phyloP scores from a whole-genome alignment of 2,113 vertebrate genomes.

The Pyrgilauda ruficollis region DNA sequence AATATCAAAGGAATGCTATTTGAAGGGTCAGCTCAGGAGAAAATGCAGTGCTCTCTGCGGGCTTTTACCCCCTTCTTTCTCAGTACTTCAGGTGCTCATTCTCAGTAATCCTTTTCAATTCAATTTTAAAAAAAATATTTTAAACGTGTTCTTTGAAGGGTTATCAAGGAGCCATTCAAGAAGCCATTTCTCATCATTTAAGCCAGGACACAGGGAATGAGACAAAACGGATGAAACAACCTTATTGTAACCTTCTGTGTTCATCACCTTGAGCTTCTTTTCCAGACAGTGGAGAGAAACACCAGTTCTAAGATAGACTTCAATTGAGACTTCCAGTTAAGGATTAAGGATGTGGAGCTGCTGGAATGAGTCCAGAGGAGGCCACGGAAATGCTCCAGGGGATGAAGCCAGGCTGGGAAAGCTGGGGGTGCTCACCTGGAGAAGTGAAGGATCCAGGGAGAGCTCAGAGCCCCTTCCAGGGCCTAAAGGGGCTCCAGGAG shows the following conservation, averaged over 20 bases:
- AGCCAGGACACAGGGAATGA: neutral
- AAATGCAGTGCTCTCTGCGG: fast-evolving
- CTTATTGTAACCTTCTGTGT: neutral
- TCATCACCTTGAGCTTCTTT: neutral
- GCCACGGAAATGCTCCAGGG: fast-evolving
- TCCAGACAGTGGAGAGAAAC: neutral
- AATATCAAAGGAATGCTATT: neutral
- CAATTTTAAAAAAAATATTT: too few species aligned
- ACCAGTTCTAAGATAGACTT: neutral
- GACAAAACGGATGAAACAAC: fast-evolving
- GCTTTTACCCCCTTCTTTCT: fast-evolving
- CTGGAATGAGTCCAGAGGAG: neutral
- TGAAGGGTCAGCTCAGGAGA: neutral
- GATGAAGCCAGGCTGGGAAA: neutral
- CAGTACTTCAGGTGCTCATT: neutral
- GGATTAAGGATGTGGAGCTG: neutral
- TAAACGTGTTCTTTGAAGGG: neutral
- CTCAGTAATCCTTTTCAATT: neutral
- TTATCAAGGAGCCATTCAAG: neutral
- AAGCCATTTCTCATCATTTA: neutral
- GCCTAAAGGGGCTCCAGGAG: neutral
- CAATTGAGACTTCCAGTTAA: neutral
- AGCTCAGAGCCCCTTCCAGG: neutral
- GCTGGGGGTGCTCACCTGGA: neutral
- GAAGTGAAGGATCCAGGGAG: neutral